Evolutionary conservation across 2,797 vertebrate species (phyloP), one percentile per base, ranked within the genome.

Genomic region (Nannoperca obscura): DNA sequence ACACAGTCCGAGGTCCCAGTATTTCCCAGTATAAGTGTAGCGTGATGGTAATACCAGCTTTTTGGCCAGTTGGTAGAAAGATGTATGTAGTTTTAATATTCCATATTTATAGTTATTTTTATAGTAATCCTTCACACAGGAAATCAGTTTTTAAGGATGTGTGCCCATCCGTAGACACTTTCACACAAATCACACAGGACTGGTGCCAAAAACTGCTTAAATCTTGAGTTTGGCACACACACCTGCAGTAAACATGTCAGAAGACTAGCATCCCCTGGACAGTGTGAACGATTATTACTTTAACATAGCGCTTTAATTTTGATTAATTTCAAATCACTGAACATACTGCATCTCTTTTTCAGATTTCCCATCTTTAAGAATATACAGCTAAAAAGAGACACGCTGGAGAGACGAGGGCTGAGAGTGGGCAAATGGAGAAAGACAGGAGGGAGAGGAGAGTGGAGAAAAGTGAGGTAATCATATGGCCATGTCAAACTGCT

Each of bases 401-500:
- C 54, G 50, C 69, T 46, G 12, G 63, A 32, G 52, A 74, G 34
- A 76, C 61, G 34, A 77, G n/a, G 14, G 36, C 19, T 42, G 6
- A 20, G 19, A 64, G 47, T 19, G 66, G 42, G 76, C 54, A 73
- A 69, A 82, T 76, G 63, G 36, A 74, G 57, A n/a, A 44, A 64
- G 72, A 72, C 22, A 38, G 66, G 65, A 84, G 71, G 58, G 70
- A 70, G 66, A 76, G 63, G 73, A 65, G 64, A 69, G 71, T 13
- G 49, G 40, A 73, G 60, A 62, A 78, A 73, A 80, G 75, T 83
- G 74, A 88, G 36, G 83, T 86, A 82, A 88, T 89, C 84, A 75
- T 86, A 82, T 80, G 82, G 84, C 80, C 46, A 32, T 78, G 84
- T 88, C 83, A 86, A 81, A 85, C 73, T 80, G 76, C 75, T 76